phyloP scores from a whole-genome alignment of 2,888 invertebrate genomes.

The Ferrisia virgata region DNA sequence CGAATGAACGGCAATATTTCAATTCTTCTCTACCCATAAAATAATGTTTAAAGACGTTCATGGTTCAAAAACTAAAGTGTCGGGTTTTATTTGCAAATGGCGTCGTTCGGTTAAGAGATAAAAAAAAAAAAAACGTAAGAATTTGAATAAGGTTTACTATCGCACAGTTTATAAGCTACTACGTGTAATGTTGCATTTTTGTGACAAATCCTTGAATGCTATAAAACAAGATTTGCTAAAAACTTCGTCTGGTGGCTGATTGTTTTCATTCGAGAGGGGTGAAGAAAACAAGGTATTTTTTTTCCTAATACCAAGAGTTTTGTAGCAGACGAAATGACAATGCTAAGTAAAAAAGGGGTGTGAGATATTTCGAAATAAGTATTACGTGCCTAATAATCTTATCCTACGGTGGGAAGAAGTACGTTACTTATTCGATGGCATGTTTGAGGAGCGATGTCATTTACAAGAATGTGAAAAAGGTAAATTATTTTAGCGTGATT shows the following conservation, averaged over 20 bases:
- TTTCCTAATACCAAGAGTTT: not conserved
- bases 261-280: not conserved
- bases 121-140: no score
- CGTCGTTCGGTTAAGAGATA: not conserved
- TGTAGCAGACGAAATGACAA: not conserved
- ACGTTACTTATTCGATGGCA: not conserved
- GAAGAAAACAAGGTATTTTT: not conserved
- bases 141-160: conserved; percentile 22
- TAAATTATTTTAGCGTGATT: not conserved
- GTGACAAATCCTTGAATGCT: not conserved
- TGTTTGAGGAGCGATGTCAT: not conserved
- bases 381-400: not conserved
- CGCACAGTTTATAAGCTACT: not conserved
- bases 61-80: conserved; percentile 29
- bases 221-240: not conserved
- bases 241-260: not conserved
- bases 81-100: conserved; percentile 22
- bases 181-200: not conserved
- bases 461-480: not conserved
- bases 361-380: not conserved
- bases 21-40: not conserved
- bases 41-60: conserved; percentile 30
- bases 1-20: conserved; percentile 29
- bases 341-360: not conserved
- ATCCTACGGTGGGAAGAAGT: not conserved